phyloP scores from a whole-genome alignment of 2,888 invertebrate species.

The Thereva unica region DNA sequence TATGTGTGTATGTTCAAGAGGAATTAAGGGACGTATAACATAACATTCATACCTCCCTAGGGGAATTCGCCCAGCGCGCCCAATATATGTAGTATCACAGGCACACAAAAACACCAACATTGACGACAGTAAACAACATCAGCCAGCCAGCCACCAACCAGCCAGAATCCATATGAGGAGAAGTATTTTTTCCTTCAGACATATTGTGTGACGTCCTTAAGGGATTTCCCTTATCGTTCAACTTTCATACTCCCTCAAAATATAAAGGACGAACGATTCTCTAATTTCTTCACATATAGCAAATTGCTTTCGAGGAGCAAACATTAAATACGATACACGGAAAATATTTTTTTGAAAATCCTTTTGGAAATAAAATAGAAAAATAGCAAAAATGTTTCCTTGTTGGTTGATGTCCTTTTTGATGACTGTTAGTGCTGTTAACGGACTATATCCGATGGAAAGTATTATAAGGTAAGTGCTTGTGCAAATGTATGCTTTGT shows the following conservation, averaged over 20 bases:
- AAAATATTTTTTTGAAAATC: conserved; percentile 10
- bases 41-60: background rate
- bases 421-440: too few relatives aligned
- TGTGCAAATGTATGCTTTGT: too few relatives aligned
- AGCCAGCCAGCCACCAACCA: too few relatives aligned
- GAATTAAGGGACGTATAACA: background rate
- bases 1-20: background rate
- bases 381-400: too few relatives aligned
- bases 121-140: too few relatives aligned
- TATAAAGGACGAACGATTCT: conserved; percentile 9
- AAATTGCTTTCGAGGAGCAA: conserved; percentile 16
- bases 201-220: background rate
- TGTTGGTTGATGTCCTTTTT: too few relatives aligned
- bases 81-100: too few relatives aligned
- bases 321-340: background rate
- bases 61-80: too few relatives aligned
- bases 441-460: too few relatives aligned
- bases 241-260: background rate
- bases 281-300: conserved; percentile 7
- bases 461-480: too few relatives aligned
- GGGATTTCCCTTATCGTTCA: conserved; percentile 2
- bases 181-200: conserved; percentile 1
- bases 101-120: too few relatives aligned
- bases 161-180: conserved; percentile 4
- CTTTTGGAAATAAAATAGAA: too few relatives aligned